Percentiles rank a stretch among this genome's conserved stretches.
Evolutionary conservation across 2,113 vertebrate species (phyloP).

Genomic region (Megatriorchis doriae): DNA sequence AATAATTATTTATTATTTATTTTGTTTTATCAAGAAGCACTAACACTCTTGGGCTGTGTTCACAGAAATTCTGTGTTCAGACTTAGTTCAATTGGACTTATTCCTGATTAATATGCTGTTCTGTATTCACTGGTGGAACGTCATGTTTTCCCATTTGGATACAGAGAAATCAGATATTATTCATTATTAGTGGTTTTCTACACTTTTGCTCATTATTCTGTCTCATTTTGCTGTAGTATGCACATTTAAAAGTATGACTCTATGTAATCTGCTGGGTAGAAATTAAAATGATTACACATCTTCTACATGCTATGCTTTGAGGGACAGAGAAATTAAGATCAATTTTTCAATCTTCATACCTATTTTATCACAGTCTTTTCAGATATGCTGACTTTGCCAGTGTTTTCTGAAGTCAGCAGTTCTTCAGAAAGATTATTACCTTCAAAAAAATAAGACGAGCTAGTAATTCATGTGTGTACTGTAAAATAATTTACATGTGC

Average conservation of each 20-base stretch:
- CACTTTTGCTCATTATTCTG: not conserved
- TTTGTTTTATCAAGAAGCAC: not conserved
- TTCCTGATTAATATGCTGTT: not conserved
- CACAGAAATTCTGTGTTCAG: not conserved
- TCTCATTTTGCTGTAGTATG: not conserved
- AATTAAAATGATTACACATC: not conserved
- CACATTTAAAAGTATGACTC: not conserved
- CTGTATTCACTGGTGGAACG: not conserved
- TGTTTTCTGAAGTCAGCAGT: constrained; percentile 11
- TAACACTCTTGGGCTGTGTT: not conserved
- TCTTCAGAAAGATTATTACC: not conserved
- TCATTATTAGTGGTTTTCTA: not conserved
- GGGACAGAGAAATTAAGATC: constrained; percentile 12
- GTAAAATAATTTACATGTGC: not conserved
- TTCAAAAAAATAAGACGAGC: not conserved
- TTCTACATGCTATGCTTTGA: not conserved
- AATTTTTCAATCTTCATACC: not conserved
- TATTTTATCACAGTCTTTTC: not conserved
- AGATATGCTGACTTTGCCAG: not conserved
- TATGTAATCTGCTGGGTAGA: not conserved
- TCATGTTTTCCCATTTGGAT: not conserved
- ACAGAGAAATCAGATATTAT: not conserved
- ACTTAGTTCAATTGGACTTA: not conserved
- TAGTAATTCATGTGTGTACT: not conserved
- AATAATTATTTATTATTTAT: not conserved